These are phyloP conservation scores for Plectrocnemia conspersa DNA, from an alignment of 1,140 invertebrate genomes.

Conservation along the genomic window DNA sequence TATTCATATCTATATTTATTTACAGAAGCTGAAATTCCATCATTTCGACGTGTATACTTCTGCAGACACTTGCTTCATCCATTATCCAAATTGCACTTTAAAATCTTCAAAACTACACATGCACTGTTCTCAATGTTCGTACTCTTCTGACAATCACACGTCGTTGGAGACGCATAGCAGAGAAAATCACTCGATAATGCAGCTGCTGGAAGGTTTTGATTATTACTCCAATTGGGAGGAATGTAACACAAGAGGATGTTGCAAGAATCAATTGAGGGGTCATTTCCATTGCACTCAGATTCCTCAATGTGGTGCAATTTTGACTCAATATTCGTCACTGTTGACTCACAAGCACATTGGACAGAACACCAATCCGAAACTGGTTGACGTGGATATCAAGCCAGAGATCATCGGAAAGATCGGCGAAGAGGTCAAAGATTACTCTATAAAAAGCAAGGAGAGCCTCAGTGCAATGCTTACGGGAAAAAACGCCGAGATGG, in stretches of 20 bases:
- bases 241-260: constrained; percentile 48
- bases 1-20: constrained; percentile 29
- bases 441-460: constrained; percentile 48
- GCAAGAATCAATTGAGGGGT: constrained; percentile 44
- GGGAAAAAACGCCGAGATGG: constrained; percentile 11
- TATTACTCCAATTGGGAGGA: constrained; percentile 44
- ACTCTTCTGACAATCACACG: constrained; percentile 43
- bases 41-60: constrained; percentile 49
- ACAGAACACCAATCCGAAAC: constrained; percentile 7
- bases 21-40: constrained; percentile 50
- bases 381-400: constrained; percentile 37
- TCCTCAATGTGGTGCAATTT: constrained; percentile 46
- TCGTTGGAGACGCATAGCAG: constrained; percentile 48
- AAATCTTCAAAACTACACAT: constrained; percentile 43
- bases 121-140: constrained; percentile 48
- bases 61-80: constrained; percentile 43
- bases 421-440: constrained; percentile 49
- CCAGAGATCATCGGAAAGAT: constrained; percentile 42
- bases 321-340: constrained; percentile 48
- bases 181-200: constrained; percentile 43
- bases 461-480: constrained; percentile 9
- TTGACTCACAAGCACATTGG: constrained; percentile 45
- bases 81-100: constrained; percentile 44
- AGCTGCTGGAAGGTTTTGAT: constrained; percentile 48
- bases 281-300: constrained; percentile 50